Evolutionary conservation across 2,797 vertebrate genomes (phyloP), one percentile per base, ranked within the genome.

Genomic region (Vipera latastei): DNA sequence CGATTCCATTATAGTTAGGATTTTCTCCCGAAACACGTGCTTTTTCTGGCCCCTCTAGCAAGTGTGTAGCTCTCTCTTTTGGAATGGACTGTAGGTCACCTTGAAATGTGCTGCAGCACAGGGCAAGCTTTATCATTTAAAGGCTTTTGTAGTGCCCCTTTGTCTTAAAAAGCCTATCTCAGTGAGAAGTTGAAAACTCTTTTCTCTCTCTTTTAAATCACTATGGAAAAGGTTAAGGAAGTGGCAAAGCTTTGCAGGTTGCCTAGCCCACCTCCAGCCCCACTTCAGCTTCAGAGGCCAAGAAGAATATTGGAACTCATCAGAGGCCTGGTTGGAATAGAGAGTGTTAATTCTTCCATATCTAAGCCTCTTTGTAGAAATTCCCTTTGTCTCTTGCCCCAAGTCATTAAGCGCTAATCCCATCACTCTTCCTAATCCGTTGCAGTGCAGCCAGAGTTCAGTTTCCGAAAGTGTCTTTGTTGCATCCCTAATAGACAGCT

Each of bases 341-440:
- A 98, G 98, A 98, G 98, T 99, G 99, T 98, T 99, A 99, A 99
- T 99, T 99, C 99, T 99, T 99, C 99, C 99, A 99, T 99, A 99
- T 99, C 99, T 99, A 99, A 99, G 99, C 99, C 98, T 99, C 99
- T 99, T 99, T 99, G 99, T 99, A 95, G 97, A 99, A 99, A 98
- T 98, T 99, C 98, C 98, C 98, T 99, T 99, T 99, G 99, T 99
- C 99, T 99, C 99, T 98, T 98, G 98, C 98, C 99, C 98, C 98
- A 98, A 99, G 99, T 99, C 99, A 99, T 99, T 99, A 99, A 99
- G 99, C 98, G 98, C 98, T 99, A 99, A 99, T 99, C 99, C 99
- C 99, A 99, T 99, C 99, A 99, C 98, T 98, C 98, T 98, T 98
- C 98, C 98, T 99, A 99, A 99, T 99, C 99, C 99, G 98, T 98